Percentiles rank a stretch among this genome's conserved stretches.
Evolutionary conservation across 2,113 vertebrate genomes (phyloP).

Genomic region (Tragelaphus imberbis): DNA sequence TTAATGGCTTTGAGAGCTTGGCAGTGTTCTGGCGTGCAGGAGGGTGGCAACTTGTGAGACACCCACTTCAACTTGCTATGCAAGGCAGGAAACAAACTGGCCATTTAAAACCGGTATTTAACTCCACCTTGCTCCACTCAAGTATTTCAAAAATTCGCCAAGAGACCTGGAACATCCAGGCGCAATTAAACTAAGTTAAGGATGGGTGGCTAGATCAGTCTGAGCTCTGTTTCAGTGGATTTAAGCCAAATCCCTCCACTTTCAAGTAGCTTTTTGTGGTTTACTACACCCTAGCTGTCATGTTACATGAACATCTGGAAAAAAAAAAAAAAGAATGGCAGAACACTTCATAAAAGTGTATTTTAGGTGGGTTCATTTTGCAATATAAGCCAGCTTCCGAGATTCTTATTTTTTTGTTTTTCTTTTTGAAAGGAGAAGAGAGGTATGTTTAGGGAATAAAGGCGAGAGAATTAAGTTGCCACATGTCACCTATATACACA

Average conservation of each 20-base stretch:
- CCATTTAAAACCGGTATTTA: slow-evolving; percentile 36
- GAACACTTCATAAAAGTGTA: slow-evolving; percentile 38
- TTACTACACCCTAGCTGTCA: slow-evolving; percentile 43
- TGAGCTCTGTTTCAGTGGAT: slow-evolving; percentile 9
- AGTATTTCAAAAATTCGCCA: slow-evolving; percentile 49
- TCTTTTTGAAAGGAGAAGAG: not conserved
- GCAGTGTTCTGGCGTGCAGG: slow-evolving; percentile 1
- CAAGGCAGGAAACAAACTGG: slow-evolving; percentile 49
- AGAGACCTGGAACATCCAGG: slow-evolving; percentile 41
- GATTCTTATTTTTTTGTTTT: not conserved
- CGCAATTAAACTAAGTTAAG: slow-evolving; percentile 42
- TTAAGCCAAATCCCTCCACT: slow-evolving; percentile 41
- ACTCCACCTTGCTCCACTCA: not conserved
- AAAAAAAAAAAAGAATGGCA: not conserved
- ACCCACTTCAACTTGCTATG: not conserved
- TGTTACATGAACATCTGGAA: slow-evolving; percentile 39
- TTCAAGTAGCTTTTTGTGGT: slow-evolving; percentile 53
- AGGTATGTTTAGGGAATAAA: not conserved
- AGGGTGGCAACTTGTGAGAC: slow-evolving; percentile 38
- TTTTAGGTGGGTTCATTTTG: slow-evolving; percentile 29
- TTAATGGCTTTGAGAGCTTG: slow-evolving; percentile 56
- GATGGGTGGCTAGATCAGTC: not conserved
- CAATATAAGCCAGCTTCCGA: slow-evolving; percentile 26
- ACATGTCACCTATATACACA: not conserved
- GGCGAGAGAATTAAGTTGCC: not conserved